A percentile compares a stretch with the other conserved stretches of the same genome.
Conservation (phyloP, 2,888 invertebrate genomes). For the Sclerodermus sp. region DNA sequence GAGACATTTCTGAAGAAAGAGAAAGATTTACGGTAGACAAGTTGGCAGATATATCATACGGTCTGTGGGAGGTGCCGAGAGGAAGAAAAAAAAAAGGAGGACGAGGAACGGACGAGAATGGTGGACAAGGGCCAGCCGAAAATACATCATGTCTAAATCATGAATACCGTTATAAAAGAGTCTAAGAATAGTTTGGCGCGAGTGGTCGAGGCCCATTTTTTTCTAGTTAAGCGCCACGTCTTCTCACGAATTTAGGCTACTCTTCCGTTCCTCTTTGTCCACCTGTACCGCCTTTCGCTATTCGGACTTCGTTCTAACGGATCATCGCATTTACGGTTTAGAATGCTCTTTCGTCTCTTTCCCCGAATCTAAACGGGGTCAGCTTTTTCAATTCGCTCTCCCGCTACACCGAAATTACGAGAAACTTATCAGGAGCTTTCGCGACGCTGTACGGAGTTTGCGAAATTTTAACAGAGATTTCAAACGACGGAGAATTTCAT, state of each 20-base stretch:
- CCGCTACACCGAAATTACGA: no score
- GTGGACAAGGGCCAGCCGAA: constrained; percentile 18
- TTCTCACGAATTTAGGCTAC: not conserved
- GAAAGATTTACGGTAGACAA: no score
- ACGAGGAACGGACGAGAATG: not conserved
- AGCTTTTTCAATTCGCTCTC: no score
- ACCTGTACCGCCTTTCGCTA: not conserved
- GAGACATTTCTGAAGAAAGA: no score
- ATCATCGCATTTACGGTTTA: not conserved
- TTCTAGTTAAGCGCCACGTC: not conserved
- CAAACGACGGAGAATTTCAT: no score
- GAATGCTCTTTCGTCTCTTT: not conserved
- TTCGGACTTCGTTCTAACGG: constrained; percentile 6
- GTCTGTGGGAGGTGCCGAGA: no score
- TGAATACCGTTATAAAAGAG: constrained; percentile 27
- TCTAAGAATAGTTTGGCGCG: constrained; percentile 30
- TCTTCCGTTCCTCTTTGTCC: constrained; percentile 3
- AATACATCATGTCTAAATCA: constrained; percentile 14
- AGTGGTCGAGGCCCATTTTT: constrained; percentile 21
- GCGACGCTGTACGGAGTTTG: no score
- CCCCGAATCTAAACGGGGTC: no score
- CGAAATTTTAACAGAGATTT: no score
- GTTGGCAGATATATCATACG: no score
- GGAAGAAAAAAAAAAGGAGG: no score
- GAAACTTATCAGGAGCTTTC: no score